phyloP scores from a whole-genome alignment of 2,113 vertebrate genomes.

The Indri indri region DNA sequence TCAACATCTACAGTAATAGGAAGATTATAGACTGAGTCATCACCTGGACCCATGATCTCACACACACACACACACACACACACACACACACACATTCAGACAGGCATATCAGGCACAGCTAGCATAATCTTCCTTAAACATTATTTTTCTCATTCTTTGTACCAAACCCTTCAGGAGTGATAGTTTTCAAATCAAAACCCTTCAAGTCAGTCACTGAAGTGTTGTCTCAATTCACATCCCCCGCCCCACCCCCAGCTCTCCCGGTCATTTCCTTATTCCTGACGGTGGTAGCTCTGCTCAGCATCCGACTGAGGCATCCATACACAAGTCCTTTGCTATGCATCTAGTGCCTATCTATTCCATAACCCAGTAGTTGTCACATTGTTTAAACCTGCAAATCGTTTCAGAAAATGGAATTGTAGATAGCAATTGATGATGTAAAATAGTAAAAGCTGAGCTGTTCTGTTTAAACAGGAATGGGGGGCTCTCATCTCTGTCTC shows the following conservation, averaged over 20 bases:
- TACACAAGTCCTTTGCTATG: neutral
- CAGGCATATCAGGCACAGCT: neutral
- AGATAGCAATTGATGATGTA: neutral
- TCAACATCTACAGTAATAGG: neutral
- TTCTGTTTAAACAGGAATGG: neutral
- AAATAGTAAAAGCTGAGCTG: neutral
- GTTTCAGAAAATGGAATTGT: neutral
- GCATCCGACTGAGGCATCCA: neutral
- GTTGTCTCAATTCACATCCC: neutral
- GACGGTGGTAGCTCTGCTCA: neutral
- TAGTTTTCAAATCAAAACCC: conserved; percentile 1
- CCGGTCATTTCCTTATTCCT: neutral
- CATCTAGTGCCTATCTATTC: neutral
- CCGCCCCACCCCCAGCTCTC: fast-evolving
- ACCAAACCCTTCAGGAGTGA: neutral
- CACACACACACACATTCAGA: neutral
- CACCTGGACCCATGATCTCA: neutral
- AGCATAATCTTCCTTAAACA: neutral
- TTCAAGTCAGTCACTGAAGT: neutral
- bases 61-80: fast-evolving
- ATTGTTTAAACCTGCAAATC: neutral
- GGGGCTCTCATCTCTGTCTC: neutral
- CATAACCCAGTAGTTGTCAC: neutral
- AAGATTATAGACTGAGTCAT: neutral
- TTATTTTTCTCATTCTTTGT: neutral